Percentiles rank a stretch among this genome's conserved stretches.
Conservation (phyloP, 2,888 invertebrate genomes). For the Andrena praecox region DNA sequence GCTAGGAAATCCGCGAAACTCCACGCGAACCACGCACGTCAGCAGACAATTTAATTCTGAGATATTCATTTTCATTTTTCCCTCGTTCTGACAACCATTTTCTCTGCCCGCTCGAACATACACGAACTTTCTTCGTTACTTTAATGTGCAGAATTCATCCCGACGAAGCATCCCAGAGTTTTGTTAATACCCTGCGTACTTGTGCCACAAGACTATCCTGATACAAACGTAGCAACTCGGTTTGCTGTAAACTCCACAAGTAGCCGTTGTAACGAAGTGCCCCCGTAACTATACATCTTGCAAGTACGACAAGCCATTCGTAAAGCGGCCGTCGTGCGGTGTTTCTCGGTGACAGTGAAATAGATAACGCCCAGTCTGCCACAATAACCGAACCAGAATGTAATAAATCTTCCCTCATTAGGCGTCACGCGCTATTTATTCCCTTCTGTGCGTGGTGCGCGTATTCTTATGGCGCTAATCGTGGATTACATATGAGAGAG, state of each 20-base stretch:
- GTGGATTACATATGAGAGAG: background rate
- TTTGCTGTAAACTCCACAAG: conserved; percentile 35
- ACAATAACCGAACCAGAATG: conserved; percentile 33
- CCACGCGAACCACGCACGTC: background rate
- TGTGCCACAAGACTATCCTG: background rate
- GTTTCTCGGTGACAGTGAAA: conserved; percentile 37
- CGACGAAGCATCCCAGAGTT: too few relatives aligned
- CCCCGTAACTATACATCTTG: conserved; percentile 35
- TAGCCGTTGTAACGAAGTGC: conserved; percentile 21
- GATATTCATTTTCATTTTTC: conserved; percentile 24
- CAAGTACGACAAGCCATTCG: conserved; percentile 41
- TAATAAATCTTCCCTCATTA: conserved; percentile 40
- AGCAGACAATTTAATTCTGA: background rate
- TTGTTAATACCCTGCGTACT: background rate
- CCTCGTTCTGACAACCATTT: background rate
- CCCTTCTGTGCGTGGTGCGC: background rate
- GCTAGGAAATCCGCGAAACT: conserved; percentile 6
- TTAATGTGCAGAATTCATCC: too few relatives aligned
- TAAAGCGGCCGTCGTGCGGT: conserved; percentile 38
- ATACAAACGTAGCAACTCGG: background rate
- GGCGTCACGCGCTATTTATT: background rate
- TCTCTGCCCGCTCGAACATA: background rate
- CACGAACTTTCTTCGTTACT: too few relatives aligned
- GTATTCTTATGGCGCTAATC: background rate
- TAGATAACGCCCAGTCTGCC: conserved; percentile 21